Percentiles rank a stretch among this genome's conserved stretches.
phyloP scores from a whole-genome alignment of 2,113 vertebrate species.

The Dendropsophus ebraccatus region DNA sequence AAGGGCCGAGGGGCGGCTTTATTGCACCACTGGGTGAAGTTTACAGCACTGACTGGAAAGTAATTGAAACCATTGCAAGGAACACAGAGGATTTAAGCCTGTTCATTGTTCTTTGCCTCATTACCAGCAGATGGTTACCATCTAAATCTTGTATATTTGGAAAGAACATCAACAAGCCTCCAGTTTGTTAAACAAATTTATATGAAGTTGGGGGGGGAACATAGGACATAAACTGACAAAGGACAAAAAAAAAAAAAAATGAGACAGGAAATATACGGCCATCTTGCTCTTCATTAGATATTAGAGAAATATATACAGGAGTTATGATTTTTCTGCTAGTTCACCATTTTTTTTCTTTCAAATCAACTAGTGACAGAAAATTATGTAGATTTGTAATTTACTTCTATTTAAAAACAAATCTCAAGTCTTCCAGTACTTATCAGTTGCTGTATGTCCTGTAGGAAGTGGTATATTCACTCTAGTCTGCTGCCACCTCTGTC shows the following conservation, averaged over 20 bases:
- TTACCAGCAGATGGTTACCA: conserved; percentile 56
- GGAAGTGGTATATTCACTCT: no score
- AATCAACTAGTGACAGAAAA: no score
- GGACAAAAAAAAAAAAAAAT: background rate
- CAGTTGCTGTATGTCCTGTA: no score
- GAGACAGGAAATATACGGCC: background rate
- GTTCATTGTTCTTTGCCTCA: conserved; percentile 55
- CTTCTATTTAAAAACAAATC: no score
- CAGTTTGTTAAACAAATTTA: conserved; percentile 16
- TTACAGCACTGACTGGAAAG: conserved; percentile 49
- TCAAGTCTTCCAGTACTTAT: no score
- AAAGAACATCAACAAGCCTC: conserved; percentile 26
- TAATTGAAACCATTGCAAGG: conserved; percentile 50
- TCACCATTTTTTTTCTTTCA: no score
- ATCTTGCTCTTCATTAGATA: background rate
- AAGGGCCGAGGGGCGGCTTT: conserved; percentile 29
- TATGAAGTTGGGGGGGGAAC: background rate
- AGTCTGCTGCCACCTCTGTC: no score
- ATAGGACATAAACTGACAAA: background rate
- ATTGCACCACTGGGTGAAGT: conserved; percentile 44
- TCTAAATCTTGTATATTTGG: conserved; percentile 35
- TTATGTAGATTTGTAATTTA: no score
- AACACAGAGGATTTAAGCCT: conserved; percentile 34
- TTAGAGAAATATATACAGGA: no score
- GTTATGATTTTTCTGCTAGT: no score